These are phyloP conservation scores for Sebastiscus tertius DNA, from an alignment of 2,797 vertebrate genomes.

Conservation along the genomic window DNA sequence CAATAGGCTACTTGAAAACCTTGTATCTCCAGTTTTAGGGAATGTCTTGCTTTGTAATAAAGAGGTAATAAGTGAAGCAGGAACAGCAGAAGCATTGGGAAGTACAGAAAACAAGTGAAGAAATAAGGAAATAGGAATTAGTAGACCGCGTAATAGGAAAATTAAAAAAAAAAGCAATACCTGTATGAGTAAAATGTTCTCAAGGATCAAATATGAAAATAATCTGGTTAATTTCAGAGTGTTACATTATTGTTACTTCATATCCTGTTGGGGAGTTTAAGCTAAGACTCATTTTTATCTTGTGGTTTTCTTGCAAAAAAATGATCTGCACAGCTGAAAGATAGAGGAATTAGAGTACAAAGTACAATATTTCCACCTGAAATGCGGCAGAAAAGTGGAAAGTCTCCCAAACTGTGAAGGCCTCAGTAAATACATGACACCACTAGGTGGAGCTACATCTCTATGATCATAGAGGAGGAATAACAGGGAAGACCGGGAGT, in stretches of 20 bases:
- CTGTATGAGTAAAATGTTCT: not conserved
- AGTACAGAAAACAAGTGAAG: not conserved
- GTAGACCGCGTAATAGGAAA: not conserved
- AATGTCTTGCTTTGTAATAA: too few relatives aligned
- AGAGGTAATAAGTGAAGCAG: not conserved
- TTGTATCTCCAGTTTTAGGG: not conserved
- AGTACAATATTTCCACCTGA: not conserved
- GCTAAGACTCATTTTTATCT: not conserved
- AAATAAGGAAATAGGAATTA: not conserved
- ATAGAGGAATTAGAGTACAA: not conserved
- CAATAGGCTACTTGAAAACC: not conserved
- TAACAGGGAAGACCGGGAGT: not conserved
- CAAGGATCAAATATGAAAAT: not conserved
- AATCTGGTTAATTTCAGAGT: not conserved
- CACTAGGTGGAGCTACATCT: conserved; percentile 23
- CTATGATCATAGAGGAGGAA: not conserved
- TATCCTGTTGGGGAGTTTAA: not conserved
- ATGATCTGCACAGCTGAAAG: not conserved
- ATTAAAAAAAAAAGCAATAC: not conserved
- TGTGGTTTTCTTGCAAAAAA: not conserved
- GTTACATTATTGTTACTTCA: not conserved
- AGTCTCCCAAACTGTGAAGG: not conserved
- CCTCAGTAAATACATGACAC: not conserved
- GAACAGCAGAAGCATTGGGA: not conserved
- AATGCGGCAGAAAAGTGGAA: not conserved